Evolutionary conservation across 2,888 invertebrate species (phyloP).

Genomic region (Teinopalpus imperialis): DNA sequence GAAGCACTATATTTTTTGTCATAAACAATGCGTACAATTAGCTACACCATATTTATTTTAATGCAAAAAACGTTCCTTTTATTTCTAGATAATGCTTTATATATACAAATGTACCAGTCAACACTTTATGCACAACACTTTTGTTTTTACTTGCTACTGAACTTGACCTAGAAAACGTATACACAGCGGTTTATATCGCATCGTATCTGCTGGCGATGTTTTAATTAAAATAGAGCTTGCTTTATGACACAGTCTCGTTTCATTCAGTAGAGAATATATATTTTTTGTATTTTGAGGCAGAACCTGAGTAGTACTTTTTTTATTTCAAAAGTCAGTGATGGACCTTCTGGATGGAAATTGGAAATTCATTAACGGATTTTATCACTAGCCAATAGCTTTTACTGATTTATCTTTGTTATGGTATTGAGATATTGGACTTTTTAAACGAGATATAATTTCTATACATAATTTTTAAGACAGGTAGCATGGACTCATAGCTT

Average conservation of each 20-base stretch:
- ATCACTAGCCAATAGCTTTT: too few relatives aligned
- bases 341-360: slow-evolving; percentile 3
- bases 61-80: background rate
- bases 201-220: slow-evolving; percentile 14
- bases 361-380: too few relatives aligned
- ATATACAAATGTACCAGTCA: slow-evolving; percentile 5
- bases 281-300: slow-evolving; percentile 5
- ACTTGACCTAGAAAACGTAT: slow-evolving; percentile 26
- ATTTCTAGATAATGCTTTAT: slow-evolving; percentile 5
- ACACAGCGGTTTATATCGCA: background rate
- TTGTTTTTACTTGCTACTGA: slow-evolving; percentile 23
- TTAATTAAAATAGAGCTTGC: slow-evolving; percentile 25
- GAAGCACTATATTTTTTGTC: too few relatives aligned
- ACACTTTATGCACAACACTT: slow-evolving; percentile 13
- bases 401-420: too few relatives aligned
- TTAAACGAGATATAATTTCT: too few relatives aligned
- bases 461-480: too few relatives aligned
- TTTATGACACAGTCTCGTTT: slow-evolving; percentile 22
- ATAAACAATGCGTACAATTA: too few relatives aligned
- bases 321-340: background rate
- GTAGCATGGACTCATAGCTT: too few relatives aligned
- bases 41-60: background rate
- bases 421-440: too few relatives aligned
- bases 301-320: slow-evolving; percentile 11
- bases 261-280: slow-evolving; percentile 16